Evolutionary conservation across 2,797 vertebrate genomes (phyloP).

Genomic region (Lagorchestes hirsutus): DNA sequence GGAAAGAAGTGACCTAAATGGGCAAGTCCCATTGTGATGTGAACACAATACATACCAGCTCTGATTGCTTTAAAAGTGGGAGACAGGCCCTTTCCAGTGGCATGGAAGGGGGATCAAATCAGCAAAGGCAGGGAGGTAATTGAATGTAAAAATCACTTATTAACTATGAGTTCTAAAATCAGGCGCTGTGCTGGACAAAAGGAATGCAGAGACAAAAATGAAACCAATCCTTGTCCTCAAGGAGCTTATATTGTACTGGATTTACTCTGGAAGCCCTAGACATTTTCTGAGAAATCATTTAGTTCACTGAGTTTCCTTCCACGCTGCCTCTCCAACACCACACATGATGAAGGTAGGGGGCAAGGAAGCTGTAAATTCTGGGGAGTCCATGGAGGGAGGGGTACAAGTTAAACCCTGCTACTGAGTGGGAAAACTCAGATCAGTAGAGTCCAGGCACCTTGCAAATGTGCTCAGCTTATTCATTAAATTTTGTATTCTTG

Average conservation of each 20-base stretch:
- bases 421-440: neutral
- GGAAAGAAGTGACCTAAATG: neutral
- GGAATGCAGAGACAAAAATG: neutral
- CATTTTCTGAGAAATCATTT: neutral
- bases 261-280: neutral
- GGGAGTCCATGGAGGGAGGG: neutral
- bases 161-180: neutral
- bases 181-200: neutral
- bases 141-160: neutral
- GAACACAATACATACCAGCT: neutral
- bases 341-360: neutral
- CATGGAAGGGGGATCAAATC: neutral
- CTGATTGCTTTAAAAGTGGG: neutral
- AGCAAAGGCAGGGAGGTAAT: neutral
- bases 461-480: neutral
- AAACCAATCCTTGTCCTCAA: neutral
- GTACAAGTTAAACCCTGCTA: neutral
- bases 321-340: neutral
- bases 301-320: neutral
- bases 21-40: neutral
- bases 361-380: neutral
- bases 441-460: neutral
- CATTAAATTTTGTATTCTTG: neutral
- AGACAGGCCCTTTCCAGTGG: neutral
- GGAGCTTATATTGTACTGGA: neutral